phyloP scores from a whole-genome alignment of 30 jellyfish, hydroid and myxozoan species.

The Cassiopea andromeda region DNA sequence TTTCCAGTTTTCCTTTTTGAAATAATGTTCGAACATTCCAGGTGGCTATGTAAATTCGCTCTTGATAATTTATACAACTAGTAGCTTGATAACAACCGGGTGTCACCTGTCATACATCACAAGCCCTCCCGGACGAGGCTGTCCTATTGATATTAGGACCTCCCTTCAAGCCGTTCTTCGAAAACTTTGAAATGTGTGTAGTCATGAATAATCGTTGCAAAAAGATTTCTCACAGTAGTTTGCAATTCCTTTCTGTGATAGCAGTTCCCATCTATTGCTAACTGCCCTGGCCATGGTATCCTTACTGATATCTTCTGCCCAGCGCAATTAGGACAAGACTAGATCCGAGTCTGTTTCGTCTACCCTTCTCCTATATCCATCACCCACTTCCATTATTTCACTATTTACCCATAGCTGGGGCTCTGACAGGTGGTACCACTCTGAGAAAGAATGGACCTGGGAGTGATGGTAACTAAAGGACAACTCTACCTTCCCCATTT shows the following conservation, averaged over 20 bases:
- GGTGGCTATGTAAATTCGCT: background rate
- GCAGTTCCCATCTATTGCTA: conserved; percentile 30
- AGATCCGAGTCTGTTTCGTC: conserved; percentile 62
- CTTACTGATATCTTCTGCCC: no score
- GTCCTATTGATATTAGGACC: background rate
- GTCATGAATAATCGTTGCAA: conserved; percentile 54
- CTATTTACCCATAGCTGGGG: conserved; percentile 28
- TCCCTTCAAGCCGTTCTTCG: no score
- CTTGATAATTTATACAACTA: background rate
- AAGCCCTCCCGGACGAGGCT: conserved; percentile 7
- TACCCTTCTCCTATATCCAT: conserved; percentile 36
- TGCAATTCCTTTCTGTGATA: background rate
- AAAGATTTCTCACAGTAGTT: background rate
- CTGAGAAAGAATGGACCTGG: conserved; percentile 64
- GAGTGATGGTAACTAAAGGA: background rate
- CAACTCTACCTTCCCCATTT: conserved; percentile 47
- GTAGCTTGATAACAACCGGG: conserved; percentile 23
- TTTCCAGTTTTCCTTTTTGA: background rate
- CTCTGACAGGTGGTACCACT: conserved; percentile 57
- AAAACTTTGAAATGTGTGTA: background rate
- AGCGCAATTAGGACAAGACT: background rate
- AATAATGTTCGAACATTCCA: no score
- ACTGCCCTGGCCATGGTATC: no score
- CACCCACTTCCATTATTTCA: background rate
- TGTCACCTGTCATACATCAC: conserved; percentile 16